Base-by-base conservation (phyloP, 2,113 vertebrate genomes). In the Corythaeola cristata region DNA sequence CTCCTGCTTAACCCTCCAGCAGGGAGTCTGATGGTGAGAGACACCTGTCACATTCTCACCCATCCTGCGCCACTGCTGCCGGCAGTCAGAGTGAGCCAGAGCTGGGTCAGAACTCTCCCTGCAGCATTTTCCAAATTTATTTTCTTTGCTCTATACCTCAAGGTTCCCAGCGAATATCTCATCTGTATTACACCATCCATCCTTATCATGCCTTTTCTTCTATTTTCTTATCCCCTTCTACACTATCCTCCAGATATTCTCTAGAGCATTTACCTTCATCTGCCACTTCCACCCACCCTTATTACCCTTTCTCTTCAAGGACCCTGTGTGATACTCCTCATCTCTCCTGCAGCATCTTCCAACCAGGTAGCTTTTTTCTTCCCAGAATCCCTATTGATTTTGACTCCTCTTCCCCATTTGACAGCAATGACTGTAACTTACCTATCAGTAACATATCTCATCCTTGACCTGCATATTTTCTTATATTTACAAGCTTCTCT, bases 241-340 rank as follows among this genome's bases (percentile, higher is more conserved):
- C 21, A 52, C 9, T 72, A 32, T 35, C 12, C 35, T 45, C 33
- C 47, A 73, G 35, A 30, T 79, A 52, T n/a, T 55, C 32, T 15
- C 17, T 41, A 49, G 12, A 80, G 8, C 18, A 52, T 73, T 77
- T 58, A 8, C 35, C 37, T 73, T 67, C 35, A 49, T 33, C 12
- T 6, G 47, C 9, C 9, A 30, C 28, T 67, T 67, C 44, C 21
- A 82, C 45, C 9, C 9, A 80, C 30, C 8, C 13, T 77, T 50
- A 60, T 77, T 47, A n/a, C 59, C 33, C 26, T 75, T 52, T 39
- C 67, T 72, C 5, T 67, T 85, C 39, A 71, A 58, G 9, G 28
- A 39, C 32, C 8, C 52, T 35, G 11, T 1, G 2, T 0, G 0
- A 44, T 15, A 56, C 11, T 59, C 47, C 13, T 74, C 8, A 22